A percentile compares a stretch with the other conserved stretches of the same genome.
These are phyloP conservation scores for Cervus canadensis DNA, from an alignment of 2,113 vertebrate genomes.

Conservation along the genomic window DNA sequence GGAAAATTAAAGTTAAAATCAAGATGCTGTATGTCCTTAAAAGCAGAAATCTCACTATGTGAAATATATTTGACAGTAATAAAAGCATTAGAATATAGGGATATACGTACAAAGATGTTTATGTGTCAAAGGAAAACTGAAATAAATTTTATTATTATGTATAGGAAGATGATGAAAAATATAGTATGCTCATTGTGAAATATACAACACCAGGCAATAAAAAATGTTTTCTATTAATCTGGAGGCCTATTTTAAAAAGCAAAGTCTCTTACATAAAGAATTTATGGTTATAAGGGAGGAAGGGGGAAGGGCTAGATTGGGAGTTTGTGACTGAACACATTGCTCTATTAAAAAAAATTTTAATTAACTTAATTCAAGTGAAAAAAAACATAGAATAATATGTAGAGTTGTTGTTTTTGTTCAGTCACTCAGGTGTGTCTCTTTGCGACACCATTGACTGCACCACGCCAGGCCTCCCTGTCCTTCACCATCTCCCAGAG, in stretches of 20 bases:
- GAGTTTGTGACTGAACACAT: background rate
- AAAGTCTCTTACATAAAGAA: background rate
- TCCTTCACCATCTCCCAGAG: background rate
- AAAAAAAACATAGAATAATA: background rate
- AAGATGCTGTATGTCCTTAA: background rate
- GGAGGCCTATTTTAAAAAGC: background rate
- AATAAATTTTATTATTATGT: background rate
- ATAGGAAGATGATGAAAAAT: background rate
- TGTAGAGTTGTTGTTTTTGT: background rate
- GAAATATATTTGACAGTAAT: background rate
- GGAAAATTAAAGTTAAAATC: background rate
- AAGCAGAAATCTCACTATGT: background rate
- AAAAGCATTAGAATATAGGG: background rate
- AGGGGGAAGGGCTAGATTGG: background rate
- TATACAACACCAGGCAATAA: background rate
- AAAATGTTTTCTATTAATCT: background rate
- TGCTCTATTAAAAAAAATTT: background rate
- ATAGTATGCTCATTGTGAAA: background rate
- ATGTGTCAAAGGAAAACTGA: background rate
- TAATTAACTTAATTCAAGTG: background rate
- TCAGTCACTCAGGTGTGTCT: background rate
- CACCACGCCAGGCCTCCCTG: fast-evolving
- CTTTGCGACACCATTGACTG: background rate
- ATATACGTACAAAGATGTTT: background rate
- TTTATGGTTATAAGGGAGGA: background rate